Evolutionary conservation across 2,797 vertebrate genomes (phyloP).

Genomic region (Helarctos malayanus): DNA sequence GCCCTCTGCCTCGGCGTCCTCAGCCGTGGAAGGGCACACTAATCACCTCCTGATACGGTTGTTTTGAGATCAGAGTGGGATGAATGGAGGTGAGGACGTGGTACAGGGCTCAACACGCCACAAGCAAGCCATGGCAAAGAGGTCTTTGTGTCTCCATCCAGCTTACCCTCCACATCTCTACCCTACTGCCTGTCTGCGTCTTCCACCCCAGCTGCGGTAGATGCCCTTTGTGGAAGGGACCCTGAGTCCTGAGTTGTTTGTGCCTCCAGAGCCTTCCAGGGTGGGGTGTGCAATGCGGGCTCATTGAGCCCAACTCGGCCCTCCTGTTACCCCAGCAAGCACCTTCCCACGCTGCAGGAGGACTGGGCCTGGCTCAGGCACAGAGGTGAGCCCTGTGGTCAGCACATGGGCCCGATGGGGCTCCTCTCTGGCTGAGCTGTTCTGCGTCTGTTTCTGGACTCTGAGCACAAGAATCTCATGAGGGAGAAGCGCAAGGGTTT

Average conservation of each 20-base stretch:
- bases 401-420: rapidly evolving
- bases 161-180: rapidly evolving
- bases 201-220: rapidly evolving
- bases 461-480: rapidly evolving
- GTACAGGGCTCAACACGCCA: rapidly evolving
- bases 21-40: neutral
- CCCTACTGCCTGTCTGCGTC: rapidly evolving
- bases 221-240: neutral
- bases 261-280: too few species aligned
- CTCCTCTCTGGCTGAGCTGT: too few species aligned
- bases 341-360: neutral
- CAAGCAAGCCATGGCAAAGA: rapidly evolving
- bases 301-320: neutral
- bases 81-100: rapidly evolving
- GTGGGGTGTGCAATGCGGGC: rapidly evolving
- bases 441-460: neutral
- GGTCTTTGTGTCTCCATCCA: neutral
- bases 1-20: too few species aligned
- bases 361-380: neutral
- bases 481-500: neutral
- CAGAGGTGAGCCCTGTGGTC: rapidly evolving
- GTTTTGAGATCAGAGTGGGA: neutral
- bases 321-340: rapidly evolving
- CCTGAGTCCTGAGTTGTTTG: rapidly evolving
- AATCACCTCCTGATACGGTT: neutral